phyloP scores from a whole-genome alignment of 1,140 invertebrate species.

The Microplitis demolitor region DNA sequence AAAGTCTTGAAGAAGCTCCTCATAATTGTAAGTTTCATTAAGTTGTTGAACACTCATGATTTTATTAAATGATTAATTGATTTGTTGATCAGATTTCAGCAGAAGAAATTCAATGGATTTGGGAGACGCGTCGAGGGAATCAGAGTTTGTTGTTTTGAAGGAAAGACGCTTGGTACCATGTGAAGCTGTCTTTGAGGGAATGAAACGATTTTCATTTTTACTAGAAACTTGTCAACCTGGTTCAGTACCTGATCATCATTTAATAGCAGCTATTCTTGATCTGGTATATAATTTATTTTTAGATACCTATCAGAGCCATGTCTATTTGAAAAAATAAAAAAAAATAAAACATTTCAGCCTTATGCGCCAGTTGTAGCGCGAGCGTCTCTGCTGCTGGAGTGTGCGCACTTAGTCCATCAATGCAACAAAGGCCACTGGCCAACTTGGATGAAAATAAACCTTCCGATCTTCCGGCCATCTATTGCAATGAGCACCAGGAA shows the following conservation, averaged over 20 bases:
- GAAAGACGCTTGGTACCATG: conserved; percentile 80
- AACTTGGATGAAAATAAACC: conserved; percentile 88
- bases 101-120: conserved; percentile 81
- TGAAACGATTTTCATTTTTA: conserved; percentile 84
- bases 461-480: conserved; percentile 78
- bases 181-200: conserved; percentile 76
- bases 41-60: neutral
- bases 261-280: conserved; percentile 93
- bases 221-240: conserved; percentile 95
- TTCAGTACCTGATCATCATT: conserved; percentile 90
- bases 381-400: conserved; percentile 91
- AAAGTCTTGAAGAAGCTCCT: conserved; percentile 81
- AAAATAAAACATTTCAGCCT: conserved; percentile 69
- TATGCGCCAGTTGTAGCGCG: conserved; percentile 90
- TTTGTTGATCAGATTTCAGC: conserved; percentile 70
- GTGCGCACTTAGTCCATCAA: conserved; percentile 93
- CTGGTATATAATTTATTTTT: conserved; percentile 71
- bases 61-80: neutral
- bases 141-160: conserved; percentile 85
- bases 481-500: conserved; percentile 65
- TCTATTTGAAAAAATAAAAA: neutral
- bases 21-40: conserved; percentile 69
- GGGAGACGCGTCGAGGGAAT: conserved; percentile 77
- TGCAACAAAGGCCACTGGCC: conserved; percentile 99
- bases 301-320: neutral